Conservation (phyloP, 2,888 invertebrate species). For the Zeuzera pyrina region DNA sequence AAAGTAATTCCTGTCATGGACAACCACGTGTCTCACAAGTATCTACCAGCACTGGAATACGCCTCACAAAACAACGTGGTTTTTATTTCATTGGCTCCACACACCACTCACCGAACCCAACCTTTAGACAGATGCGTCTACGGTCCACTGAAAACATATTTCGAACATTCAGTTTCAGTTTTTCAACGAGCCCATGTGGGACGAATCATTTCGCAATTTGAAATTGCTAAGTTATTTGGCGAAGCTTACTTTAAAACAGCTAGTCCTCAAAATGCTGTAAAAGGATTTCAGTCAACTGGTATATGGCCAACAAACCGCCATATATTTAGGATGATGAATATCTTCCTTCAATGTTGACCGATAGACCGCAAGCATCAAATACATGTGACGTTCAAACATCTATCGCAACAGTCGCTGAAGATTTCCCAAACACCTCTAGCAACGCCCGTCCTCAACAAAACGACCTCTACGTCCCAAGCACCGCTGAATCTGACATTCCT, state of each 20-base stretch:
- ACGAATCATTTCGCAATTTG: constrained; percentile 15
- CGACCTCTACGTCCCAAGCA: too few species aligned
- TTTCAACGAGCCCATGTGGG: constrained; percentile 14
- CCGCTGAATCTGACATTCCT: too few species aligned
- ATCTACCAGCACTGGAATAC: constrained; percentile 9
- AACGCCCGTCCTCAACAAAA: too few species aligned
- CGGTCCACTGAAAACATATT: constrained; percentile 5
- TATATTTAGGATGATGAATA: constrained; percentile 14
- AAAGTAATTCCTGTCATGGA: constrained; percentile 8
- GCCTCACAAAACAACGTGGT: constrained; percentile 9
- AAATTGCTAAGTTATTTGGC: constrained; percentile 11
- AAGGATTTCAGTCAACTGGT: constrained; percentile 15
- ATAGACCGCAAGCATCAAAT: constrained; percentile 8
- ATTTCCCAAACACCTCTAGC: too few species aligned
- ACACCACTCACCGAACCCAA: constrained; percentile 11
- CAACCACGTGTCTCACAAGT: constrained; percentile 13
- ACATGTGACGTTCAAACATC: too few species aligned
- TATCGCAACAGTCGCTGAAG: too few species aligned
- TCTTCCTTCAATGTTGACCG: constrained; percentile 12
- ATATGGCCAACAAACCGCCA: constrained; percentile 15
- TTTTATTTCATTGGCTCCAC: constrained; percentile 10
- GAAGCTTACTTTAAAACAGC: constrained; percentile 16
- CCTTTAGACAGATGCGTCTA: constrained; percentile 9
- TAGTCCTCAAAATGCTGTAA: constrained; percentile 15
- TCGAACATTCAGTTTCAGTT: constrained; percentile 7